Evolutionary conservation across 2,113 vertebrate species (phyloP), one percentile per base, ranked within the genome.

Genomic region (Lophius piscatorius): DNA sequence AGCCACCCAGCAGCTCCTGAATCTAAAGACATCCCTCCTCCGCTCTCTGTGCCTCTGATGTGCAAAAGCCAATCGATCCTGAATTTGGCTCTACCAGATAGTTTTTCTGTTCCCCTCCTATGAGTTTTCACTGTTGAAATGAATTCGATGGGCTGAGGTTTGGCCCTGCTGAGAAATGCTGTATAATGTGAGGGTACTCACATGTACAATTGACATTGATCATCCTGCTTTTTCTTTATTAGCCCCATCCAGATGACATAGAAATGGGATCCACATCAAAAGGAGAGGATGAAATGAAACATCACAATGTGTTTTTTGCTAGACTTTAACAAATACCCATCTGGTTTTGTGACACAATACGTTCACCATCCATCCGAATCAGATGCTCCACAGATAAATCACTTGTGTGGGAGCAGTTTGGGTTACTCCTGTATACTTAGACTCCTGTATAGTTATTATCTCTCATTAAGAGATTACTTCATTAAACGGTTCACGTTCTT

Each of bases 201-300:
- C 58, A 31, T 52, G 12, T 36, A 39, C 14, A 23, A 33, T 55
- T 2, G 45, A 54, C 75, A 85, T 78, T 44, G 80, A 84, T 82
- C 72, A 52, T 58, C 41, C 39, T 29, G 16, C 64, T 42, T 59
- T 57, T 49, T 49, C 41, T 67, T 57, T 45, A 74, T 70, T 51
- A 68, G 50, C 58, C 7, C 33, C 29, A 4, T 29, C n/a, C 73
- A 69, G 36, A 79, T 76, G 66, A 75, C 56, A 72, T 4, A 74
- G 36, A 70, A 77, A 44, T 54, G n/a, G 5, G 51, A 40, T 71
- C 47, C 40, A 63, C 68, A 60, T 75, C 68, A 76, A 63, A 72
- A 63, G 65, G 45, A 13, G 40, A 8, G 14, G 11, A 29, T 55
- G 74, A 77, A 85, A 79, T 60, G 36, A 68, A 58, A 73, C 0